phyloP scores from a whole-genome alignment of 2,113 vertebrate genomes.

The Redunca redunca region DNA sequence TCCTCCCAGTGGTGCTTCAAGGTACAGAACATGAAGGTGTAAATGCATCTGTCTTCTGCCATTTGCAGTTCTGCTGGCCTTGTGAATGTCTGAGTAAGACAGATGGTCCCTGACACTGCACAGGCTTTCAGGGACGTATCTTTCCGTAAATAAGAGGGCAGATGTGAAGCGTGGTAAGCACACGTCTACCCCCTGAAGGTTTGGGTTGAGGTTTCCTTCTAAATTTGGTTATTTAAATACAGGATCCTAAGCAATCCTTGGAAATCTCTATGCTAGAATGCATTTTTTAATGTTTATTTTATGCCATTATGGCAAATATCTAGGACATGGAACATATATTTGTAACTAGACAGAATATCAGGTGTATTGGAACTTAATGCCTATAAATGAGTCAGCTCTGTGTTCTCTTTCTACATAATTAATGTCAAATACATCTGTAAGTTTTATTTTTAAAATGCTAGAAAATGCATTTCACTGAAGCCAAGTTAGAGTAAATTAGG shows the following conservation, averaged over 20 bases:
- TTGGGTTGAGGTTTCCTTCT: constrained; percentile 79
- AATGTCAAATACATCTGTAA: constrained; percentile 30
- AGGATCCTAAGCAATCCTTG: constrained; percentile 70
- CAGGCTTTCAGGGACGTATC: constrained; percentile 74
- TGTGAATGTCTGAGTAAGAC: constrained; percentile 75
- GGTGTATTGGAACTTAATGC: constrained; percentile 53
- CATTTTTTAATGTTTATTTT: constrained; percentile 72
- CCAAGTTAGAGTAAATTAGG: background rate
- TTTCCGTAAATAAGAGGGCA: constrained; percentile 82
- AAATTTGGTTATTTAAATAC: constrained; percentile 79
- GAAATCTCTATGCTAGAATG: constrained; percentile 71
- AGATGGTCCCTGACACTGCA: constrained; percentile 83
- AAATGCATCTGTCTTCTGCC: constrained; percentile 90
- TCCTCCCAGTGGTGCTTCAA: constrained; percentile 84
- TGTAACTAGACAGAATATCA: constrained; percentile 27
- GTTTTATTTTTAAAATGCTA: constrained; percentile 35
- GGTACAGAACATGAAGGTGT: constrained; percentile 92
- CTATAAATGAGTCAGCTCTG: constrained; percentile 60
- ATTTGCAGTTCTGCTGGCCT: constrained; percentile 79
- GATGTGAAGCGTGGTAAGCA: constrained; percentile 84
- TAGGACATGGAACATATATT: constrained; percentile 69
- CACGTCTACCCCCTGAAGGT: constrained; percentile 80
- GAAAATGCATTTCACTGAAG: background rate
- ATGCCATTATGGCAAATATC: constrained; percentile 66
- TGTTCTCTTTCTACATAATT: constrained; percentile 18